A percentile compares a stretch with the other conserved stretches of the same genome.
Conservation (phyloP, 2,113 vertebrate genomes). For the Prinia subflava region DNA sequence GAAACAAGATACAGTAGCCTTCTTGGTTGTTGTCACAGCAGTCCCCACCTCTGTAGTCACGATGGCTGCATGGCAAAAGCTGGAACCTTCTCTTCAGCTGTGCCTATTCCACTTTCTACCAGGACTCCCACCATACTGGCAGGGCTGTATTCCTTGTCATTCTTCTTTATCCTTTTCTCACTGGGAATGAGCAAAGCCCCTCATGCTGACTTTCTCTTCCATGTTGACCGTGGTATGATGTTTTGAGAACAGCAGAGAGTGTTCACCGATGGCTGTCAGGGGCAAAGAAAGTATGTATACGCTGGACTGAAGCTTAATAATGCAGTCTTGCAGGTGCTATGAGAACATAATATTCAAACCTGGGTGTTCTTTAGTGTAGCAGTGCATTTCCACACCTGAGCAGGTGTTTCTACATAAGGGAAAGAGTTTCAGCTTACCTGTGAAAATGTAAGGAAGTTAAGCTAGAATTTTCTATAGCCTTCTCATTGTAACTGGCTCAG, state of each 20-base stretch:
- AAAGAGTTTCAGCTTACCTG: too few species aligned
- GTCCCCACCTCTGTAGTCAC: neutral
- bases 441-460: too few species aligned
- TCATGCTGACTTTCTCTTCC: rapidly evolving
- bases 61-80: neutral
- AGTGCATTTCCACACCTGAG: too few species aligned
- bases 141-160: neutral
- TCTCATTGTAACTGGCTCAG: too few species aligned
- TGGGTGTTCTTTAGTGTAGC: neutral
- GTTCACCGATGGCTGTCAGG: rapidly evolving
- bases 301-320: neutral
- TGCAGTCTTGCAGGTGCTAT: neutral
- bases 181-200: neutral
- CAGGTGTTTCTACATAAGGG: too few species aligned
- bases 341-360: neutral
- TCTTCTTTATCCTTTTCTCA: neutral
- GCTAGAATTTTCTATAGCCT: too few species aligned
- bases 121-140: neutral
- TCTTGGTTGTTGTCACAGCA: neutral
- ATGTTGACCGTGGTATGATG: neutral
- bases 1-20: neutral
- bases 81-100: neutral
- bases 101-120: neutral
- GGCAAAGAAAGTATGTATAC: neutral
- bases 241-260: neutral